Evolutionary conservation across 2,888 invertebrate genomes (phyloP).

Genomic region (Scaptomyza reducta): DNA sequence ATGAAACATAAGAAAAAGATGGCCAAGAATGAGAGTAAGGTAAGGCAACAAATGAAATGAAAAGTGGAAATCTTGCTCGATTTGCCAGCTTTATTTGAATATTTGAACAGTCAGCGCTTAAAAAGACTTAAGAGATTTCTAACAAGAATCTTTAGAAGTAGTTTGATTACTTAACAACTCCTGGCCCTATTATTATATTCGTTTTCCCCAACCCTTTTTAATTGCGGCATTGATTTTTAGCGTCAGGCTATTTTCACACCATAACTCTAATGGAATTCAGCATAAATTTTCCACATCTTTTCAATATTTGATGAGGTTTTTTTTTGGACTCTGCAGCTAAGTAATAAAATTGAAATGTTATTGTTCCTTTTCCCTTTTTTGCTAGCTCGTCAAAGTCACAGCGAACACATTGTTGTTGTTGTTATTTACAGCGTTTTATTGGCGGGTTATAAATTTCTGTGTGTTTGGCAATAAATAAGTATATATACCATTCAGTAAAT

Average conservation of each 20-base stretch:
- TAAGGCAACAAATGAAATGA: conserved; percentile 52
- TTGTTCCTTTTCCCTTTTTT: conserved; percentile 23
- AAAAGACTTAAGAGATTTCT: conserved; percentile 65
- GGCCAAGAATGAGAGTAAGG: conserved; percentile 12
- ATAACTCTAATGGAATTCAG: conserved; percentile 79
- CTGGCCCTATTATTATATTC: neutral
- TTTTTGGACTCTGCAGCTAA: conserved; percentile 32
- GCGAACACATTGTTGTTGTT: conserved; percentile 6
- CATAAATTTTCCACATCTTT: conserved; percentile 71
- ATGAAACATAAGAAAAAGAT: neutral
- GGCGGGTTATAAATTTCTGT: conserved; percentile 76
- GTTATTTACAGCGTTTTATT: conserved; percentile 61
- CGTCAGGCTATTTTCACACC: conserved; percentile 63
- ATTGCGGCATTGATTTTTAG: conserved; percentile 45
- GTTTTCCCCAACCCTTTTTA: conserved; percentile 17
- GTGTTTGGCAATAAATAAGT: conserved; percentile 71
- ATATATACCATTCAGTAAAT: conserved; percentile 31
- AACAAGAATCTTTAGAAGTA: neutral
- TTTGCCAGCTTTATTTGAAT: conserved; percentile 64
- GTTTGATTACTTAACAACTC: conserved; percentile 14
- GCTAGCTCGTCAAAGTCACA: conserved; percentile 60
- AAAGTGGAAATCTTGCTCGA: conserved; percentile 54
- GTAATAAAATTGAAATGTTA: conserved; percentile 76
- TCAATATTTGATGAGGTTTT: conserved; percentile 70
- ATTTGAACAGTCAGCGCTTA: conserved; percentile 43